Base-by-base conservation (phyloP, 1,140 invertebrate species). In the Drosophila orosa region DNA sequence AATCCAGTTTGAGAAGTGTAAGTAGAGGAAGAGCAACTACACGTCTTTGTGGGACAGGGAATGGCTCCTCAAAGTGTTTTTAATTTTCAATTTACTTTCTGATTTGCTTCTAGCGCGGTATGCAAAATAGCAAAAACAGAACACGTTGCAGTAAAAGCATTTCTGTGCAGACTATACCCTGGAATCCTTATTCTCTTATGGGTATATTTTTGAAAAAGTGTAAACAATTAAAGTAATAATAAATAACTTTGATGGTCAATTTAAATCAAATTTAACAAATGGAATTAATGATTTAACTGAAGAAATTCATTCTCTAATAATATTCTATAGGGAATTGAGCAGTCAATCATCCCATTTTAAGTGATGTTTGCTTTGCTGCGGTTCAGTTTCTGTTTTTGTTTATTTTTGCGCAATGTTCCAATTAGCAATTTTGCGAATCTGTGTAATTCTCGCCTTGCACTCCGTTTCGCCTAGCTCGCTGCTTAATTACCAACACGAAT, bases 401-500 rank as follows among this genome's bases (percentile, higher is more conserved):
- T 82, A 82, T 76, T 87, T 87, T 86, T 86, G 82, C 82, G 82
- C 78, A 82, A 74, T 78, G 79, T 56, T 76, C 83, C 55, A 87
- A 79, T 86, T 86, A 82, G 66, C 65, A 79, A 65, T 65, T 69
- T 82, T 71, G 63, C 68, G 45, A 79, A 69, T 72, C 66, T 48
- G 27, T 33, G 68, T 48, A 71, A 58, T 25, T 39, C 33, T 24
- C 52, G n/a, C 65, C 33, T 17, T 47, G 50, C 50, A 47, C 47
- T 56, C 9, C n/a, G 31, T 22, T 12, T 22, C 10, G 15, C 45
- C 57, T 17, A 48, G 45, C 47, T 74, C 65, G 52, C 63, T 78
- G 71, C 66, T 71, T 68, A 79, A 66, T 54, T 87, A 59, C 77
- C 80, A 85, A 78, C 40, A 76, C 78, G 80, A 86, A 82, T 72